Evolutionary conservation across 1,140 invertebrate species (phyloP).

Genomic region (Calycopis cecrops): DNA sequence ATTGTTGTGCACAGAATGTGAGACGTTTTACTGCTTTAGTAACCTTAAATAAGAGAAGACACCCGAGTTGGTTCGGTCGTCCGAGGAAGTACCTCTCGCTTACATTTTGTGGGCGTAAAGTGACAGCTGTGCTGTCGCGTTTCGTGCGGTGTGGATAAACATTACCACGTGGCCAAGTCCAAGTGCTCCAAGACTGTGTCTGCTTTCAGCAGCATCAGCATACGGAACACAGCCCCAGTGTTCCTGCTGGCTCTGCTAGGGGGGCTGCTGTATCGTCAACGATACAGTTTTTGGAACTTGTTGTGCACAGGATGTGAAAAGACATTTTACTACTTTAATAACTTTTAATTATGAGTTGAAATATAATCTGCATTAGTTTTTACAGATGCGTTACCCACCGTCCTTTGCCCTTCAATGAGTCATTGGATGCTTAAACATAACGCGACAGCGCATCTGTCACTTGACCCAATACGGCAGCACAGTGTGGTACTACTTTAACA

Average conservation of each 20-base stretch:
- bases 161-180: conserved; percentile 41
- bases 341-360: no score
- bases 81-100: neutral
- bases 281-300: conserved; percentile 36
- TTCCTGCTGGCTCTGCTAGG: conserved; percentile 46
- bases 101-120: conserved; percentile 40
- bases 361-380: no score
- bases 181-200: conserved; percentile 37
- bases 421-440: no score
- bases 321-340: no score
- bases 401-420: no score
- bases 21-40: neutral
- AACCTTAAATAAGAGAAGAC: no score
- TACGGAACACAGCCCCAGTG: conserved; percentile 43
- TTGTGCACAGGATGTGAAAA: conserved; percentile 20
- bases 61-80: no score
- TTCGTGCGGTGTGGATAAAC: conserved; percentile 38
- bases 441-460: no score
- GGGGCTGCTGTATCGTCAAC: conserved; percentile 34
- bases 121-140: conserved; percentile 47
- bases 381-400: no score
- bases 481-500: no score
- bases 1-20: conserved; percentile 24
- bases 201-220: conserved; percentile 51
- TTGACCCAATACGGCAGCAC: no score